Percentiles rank a stretch among this genome's conserved stretches.
phyloP scores from a whole-genome alignment of 2,888 invertebrate species.

The Gibbula magus region DNA sequence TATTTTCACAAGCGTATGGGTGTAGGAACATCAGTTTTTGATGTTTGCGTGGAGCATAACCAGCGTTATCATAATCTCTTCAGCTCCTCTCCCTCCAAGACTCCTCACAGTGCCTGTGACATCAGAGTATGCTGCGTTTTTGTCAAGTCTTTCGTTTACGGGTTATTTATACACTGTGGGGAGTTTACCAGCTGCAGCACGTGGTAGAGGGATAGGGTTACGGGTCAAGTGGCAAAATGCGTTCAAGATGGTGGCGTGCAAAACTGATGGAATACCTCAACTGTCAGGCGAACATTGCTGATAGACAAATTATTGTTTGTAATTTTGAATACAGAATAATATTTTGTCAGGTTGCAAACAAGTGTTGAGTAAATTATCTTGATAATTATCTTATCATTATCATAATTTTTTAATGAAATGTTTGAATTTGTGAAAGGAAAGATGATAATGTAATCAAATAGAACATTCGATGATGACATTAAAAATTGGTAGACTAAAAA shows the following conservation, averaged over 20 bases:
- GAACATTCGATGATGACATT: too few relatives aligned
- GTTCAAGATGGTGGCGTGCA: slow-evolving; percentile 1
- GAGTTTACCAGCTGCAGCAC: slow-evolving; percentile 18
- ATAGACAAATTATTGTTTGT: too few relatives aligned
- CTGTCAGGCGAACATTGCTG: too few relatives aligned
- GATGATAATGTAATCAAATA: too few relatives aligned
- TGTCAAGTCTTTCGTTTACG: slow-evolving; percentile 10
- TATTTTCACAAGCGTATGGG: neutral
- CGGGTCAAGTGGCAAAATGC: slow-evolving; percentile 21
- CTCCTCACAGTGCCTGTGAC: neutral
- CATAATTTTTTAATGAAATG: too few relatives aligned
- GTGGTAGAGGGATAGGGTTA: neutral
- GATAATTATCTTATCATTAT: too few relatives aligned
- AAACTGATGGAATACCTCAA: too few relatives aligned
- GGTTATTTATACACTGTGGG: slow-evolving; percentile 15
- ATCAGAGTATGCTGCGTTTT: neutral
- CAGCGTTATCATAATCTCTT: neutral
- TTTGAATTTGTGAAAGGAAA: too few relatives aligned
- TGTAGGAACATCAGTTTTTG: slow-evolving; percentile 4
- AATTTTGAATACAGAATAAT: too few relatives aligned
- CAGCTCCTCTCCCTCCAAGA: neutral
- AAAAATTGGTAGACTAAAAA: too few relatives aligned
- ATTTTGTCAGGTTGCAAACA: too few relatives aligned
- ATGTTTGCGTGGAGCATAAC: neutral
- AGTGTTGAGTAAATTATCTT: too few relatives aligned